These are phyloP conservation scores for Leptinotarsa rubiginosa DNA, from an alignment of 2,888 invertebrate species.

Conservation along the genomic window DNA sequence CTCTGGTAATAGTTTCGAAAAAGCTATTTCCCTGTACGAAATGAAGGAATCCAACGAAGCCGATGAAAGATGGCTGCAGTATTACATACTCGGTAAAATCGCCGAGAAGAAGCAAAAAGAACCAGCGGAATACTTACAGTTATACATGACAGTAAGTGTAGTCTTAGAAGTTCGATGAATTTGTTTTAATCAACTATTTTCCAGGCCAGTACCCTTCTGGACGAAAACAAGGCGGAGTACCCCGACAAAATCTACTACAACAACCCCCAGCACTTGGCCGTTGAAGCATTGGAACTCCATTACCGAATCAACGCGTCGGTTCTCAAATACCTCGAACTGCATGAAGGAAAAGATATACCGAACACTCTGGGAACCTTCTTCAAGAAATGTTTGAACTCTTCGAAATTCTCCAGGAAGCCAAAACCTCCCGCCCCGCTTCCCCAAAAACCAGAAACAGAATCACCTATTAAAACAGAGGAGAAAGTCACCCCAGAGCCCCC, in stretches of 20 bases:
- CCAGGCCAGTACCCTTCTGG: conserved; percentile 80
- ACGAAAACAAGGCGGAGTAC: conserved; percentile 85
- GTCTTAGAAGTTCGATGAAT: background rate
- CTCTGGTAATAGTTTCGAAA: conserved; percentile 82
- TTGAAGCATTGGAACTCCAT: conserved; percentile 89
- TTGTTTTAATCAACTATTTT: conserved; percentile 22
- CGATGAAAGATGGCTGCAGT: conserved; percentile 92
- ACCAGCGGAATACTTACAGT: conserved; percentile 79
- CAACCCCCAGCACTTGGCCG: conserved; percentile 83
- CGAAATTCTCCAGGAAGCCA: conserved; percentile 43
- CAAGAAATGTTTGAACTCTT: conserved; percentile 67
- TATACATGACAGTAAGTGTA: conserved; percentile 76
- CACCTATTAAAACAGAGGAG: background rate
- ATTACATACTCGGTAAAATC: conserved; percentile 96
- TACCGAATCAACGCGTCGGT: conserved; percentile 91
- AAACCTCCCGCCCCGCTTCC: conserved; percentile 24
- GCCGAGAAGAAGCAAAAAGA: conserved; percentile 86
- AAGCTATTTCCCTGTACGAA: conserved; percentile 74
- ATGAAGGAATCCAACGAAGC: conserved; percentile 70
- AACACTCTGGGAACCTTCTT: conserved; percentile 73
- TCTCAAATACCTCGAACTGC: conserved; percentile 84
- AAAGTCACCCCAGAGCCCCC: conserved; percentile 7
- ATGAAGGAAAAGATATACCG: conserved; percentile 77
- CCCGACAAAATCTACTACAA: conserved; percentile 88
- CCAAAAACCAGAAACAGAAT: conserved; percentile 19